Conservation (phyloP, 2,113 vertebrate species). For the Vombatus ursinus region DNA sequence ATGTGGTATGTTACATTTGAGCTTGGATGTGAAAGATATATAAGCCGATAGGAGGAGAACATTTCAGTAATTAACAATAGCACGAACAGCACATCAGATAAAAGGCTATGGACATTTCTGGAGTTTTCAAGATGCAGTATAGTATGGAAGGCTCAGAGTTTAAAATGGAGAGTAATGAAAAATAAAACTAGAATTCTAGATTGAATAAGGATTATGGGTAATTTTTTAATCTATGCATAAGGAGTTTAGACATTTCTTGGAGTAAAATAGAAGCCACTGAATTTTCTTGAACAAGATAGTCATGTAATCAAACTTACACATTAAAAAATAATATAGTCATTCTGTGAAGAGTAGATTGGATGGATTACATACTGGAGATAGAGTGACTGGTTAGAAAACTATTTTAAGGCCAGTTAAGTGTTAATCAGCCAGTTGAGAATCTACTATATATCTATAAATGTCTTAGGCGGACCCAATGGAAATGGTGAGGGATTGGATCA, state of each 20-base stretch:
- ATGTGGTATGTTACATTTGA: background rate
- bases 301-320: background rate
- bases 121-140: background rate
- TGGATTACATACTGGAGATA: background rate
- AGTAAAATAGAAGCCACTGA: too few species aligned
- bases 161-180: background rate
- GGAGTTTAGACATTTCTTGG: too few species aligned
- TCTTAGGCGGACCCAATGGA: background rate
- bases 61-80: too few species aligned
- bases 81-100: background rate
- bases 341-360: background rate
- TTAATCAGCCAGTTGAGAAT: background rate
- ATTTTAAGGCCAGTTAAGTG: background rate
- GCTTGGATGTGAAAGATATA: background rate
- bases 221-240: too few species aligned
- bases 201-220: background rate
- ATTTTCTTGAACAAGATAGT: background rate
- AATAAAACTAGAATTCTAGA: background rate
- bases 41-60: background rate
- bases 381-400: background rate
- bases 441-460: background rate
- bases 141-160: background rate
- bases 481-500: background rate
- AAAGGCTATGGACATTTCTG: background rate
- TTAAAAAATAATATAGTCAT: background rate